These are phyloP conservation scores for Azemiops feae DNA, from an alignment of 2,113 vertebrate species.

Conservation along the genomic window DNA sequence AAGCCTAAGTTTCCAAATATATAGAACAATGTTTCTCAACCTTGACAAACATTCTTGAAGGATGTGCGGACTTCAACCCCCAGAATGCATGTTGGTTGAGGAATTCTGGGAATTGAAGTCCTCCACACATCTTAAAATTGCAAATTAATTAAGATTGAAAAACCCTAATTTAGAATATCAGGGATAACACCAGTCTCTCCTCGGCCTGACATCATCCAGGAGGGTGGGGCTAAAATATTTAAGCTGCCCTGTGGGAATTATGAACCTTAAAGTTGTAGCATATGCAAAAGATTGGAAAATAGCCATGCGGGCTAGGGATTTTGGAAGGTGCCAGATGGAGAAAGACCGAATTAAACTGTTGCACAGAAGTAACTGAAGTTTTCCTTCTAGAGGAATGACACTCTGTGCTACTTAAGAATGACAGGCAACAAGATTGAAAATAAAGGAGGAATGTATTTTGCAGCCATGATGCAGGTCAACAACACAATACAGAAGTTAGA, in stretches of 20 bases:
- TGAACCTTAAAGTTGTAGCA: background rate
- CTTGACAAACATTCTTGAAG: background rate
- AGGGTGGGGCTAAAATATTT: background rate
- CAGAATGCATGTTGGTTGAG: background rate
- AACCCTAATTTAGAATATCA: background rate
- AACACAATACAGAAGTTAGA: conserved; percentile 79
- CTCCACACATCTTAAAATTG: background rate
- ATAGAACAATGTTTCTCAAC: background rate
- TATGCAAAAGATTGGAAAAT: background rate
- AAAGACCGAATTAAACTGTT: background rate
- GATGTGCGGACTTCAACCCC: background rate
- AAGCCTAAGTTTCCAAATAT: conserved; percentile 23
- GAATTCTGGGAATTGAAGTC: background rate
- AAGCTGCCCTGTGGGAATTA: background rate
- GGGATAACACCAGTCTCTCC: background rate
- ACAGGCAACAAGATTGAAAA: conserved; percentile 88
- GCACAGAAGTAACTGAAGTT: conserved; percentile 25
- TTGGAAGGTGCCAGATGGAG: background rate
- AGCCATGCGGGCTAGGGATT: background rate
- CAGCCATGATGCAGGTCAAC: conserved; percentile 83
- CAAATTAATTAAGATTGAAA: background rate
- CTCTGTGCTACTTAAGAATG: conserved; percentile 78
- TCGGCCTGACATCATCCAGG: background rate
- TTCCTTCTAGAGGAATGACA: conserved; percentile 74
- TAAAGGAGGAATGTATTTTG: conserved; percentile 81